Conservation (phyloP, 2,888 invertebrate genomes). For the Pristionchus entomophagus region DNA sequence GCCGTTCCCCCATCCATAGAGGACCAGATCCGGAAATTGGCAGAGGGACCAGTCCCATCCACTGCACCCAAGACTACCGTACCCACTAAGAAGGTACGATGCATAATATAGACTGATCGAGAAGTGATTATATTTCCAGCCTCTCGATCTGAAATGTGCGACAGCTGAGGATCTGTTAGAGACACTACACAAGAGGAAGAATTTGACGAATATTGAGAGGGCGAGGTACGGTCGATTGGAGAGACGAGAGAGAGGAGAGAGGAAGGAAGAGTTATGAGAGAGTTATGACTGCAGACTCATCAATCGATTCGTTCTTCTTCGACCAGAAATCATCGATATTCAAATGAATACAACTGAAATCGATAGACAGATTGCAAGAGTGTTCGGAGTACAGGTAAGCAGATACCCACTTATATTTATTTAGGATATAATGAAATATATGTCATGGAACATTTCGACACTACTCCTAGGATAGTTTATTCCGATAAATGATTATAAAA, state of each 20-base stretch:
- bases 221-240: constrained; percentile 38
- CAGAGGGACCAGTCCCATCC: not conserved
- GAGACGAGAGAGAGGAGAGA: too few relatives aligned
- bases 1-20: constrained; percentile 20
- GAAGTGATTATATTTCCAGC: not conserved
- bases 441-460: too few relatives aligned
- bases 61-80: not conserved
- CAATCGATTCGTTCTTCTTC: constrained; percentile 45
- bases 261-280: not conserved
- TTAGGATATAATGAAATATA: not conserved
- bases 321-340: constrained; percentile 41
- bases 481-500: not conserved
- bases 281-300: constrained; percentile 32
- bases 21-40: constrained; percentile 23
- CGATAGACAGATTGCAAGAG: constrained; percentile 17
- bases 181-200: constrained; percentile 41
- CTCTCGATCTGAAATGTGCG: constrained; percentile 33
- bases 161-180: constrained; percentile 43
- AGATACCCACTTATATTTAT: not conserved
- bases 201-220: constrained; percentile 44
- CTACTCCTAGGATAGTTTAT: not conserved
- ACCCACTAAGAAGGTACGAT: constrained; percentile 34
- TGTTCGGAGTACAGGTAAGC: constrained; percentile 38
- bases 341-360: not conserved
- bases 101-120: not conserved